Evolutionary conservation across 53 echinoderm and acorn worm genomes (phyloP).

Genomic region (Stichopus horrens): DNA sequence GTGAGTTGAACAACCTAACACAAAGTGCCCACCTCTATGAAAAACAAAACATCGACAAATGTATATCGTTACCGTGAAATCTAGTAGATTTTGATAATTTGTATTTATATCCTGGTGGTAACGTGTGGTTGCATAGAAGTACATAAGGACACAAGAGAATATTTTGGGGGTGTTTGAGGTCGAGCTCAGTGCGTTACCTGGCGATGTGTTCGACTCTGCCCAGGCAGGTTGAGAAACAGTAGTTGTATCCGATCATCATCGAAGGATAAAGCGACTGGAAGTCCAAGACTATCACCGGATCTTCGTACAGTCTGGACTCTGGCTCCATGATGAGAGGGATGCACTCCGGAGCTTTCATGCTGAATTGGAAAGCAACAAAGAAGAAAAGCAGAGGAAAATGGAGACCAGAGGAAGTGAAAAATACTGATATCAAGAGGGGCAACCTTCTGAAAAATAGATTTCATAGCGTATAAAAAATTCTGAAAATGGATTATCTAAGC

Average conservation of each 20-base stretch:
- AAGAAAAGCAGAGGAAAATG: too few species aligned
- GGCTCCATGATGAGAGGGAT: slow-evolving; percentile 92
- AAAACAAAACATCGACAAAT: neutral
- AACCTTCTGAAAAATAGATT: too few species aligned
- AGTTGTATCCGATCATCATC: slow-evolving; percentile 99
- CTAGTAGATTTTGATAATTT: too few species aligned
- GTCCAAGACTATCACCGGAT: slow-evolving; percentile 93
- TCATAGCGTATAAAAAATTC: too few species aligned
- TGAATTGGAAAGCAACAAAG: neutral
- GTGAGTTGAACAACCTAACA: slow-evolving; percentile 72
- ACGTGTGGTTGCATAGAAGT: too few species aligned
- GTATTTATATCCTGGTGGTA: too few species aligned
- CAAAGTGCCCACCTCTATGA: slow-evolving; percentile 76
- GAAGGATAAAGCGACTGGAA: slow-evolving; percentile 97
- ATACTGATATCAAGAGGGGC: too few species aligned
- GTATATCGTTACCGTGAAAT: too few species aligned
- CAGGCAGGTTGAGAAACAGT: slow-evolving; percentile 93
- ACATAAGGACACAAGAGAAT: too few species aligned
- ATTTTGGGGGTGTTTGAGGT: neutral
- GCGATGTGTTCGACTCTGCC: slow-evolving; percentile 87
- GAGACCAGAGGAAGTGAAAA: too few species aligned
- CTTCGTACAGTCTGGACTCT: slow-evolving; percentile 87
- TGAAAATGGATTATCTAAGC: too few species aligned
- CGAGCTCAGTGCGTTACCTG: slow-evolving; percentile 60
- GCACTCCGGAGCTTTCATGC: slow-evolving; percentile 92